Conservation (phyloP, 2,113 vertebrate species). For the Mesoclemmys tuberculata region DNA sequence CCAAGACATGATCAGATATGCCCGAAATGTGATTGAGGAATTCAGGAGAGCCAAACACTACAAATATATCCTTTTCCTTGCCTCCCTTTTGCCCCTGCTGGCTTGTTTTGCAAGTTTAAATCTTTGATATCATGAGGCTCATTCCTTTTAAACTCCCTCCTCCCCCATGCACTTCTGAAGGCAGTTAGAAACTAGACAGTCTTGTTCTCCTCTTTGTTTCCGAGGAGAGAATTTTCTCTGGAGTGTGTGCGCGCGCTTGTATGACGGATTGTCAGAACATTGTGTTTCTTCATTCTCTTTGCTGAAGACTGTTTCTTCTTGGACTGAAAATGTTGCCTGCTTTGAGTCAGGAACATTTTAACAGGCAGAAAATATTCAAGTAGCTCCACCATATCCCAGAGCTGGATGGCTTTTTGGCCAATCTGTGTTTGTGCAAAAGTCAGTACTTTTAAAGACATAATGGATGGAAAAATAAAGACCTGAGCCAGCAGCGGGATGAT, state of each 20-base stretch:
- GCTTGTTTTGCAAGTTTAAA: not conserved
- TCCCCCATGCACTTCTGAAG: not conserved
- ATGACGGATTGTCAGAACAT: not conserved
- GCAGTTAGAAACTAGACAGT: not conserved
- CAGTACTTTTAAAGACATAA: not conserved
- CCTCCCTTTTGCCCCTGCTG: not conserved
- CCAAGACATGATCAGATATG: constrained; percentile 89
- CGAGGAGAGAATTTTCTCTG: not conserved
- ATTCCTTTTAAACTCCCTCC: not conserved
- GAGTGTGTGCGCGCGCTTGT: not conserved
- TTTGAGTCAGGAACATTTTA: not conserved
- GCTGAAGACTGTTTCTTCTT: not conserved
- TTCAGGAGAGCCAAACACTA: constrained; percentile 89
- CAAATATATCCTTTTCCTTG: constrained; percentile 92
- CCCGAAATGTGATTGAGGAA: constrained; percentile 88
- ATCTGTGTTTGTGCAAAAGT: not conserved
- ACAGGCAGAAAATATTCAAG: not conserved
- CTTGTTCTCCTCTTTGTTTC: not conserved
- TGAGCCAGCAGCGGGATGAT: not conserved
- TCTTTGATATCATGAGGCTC: not conserved
- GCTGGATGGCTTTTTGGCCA: not conserved
- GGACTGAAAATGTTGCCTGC: not conserved
- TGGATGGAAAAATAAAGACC: not conserved
- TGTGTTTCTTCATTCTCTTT: not conserved
- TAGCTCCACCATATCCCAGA: not conserved